phyloP scores from a whole-genome alignment of 2,797 vertebrate genomes.

The Semotilus atromaculatus region DNA sequence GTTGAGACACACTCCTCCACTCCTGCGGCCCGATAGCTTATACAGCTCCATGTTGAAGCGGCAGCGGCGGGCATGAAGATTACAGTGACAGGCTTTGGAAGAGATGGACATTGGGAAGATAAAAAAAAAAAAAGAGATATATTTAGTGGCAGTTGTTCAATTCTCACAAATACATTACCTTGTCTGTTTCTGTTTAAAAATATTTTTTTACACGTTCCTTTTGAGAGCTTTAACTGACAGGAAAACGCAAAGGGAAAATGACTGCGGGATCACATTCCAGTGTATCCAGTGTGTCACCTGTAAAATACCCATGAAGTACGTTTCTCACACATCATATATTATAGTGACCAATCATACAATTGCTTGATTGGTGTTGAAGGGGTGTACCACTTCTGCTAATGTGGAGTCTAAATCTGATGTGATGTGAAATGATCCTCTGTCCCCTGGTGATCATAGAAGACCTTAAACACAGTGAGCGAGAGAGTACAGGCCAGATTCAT shows the following conservation, averaged over 20 bases:
- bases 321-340: conserved; percentile 28
- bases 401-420: conserved; percentile 9
- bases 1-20: conserved; percentile 95
- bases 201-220: background rate
- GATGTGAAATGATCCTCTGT: conserved; percentile 14
- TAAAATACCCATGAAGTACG: background rate
- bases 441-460: background rate
- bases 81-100: conserved; percentile 92
- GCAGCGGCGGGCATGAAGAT: conserved; percentile 95
- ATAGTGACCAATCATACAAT: background rate
- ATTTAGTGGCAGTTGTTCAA: background rate
- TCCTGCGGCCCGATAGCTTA: conserved; percentile 94
- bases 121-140: background rate
- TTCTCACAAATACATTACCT: background rate
- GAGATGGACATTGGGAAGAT: conserved; percentile 18
- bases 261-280: background rate
- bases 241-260: background rate
- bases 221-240: background rate
- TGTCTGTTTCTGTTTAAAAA: background rate
- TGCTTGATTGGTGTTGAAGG: background rate
- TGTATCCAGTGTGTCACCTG: too few species aligned
- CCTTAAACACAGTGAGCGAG: background rate
- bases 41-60: conserved; percentile 99
- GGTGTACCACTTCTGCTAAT: background rate
- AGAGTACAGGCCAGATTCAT: conserved; percentile 16